These are phyloP conservation scores for Eupristina koningsbergeri DNA, from an alignment of 1,140 invertebrate genomes.

Conservation along the genomic window DNA sequence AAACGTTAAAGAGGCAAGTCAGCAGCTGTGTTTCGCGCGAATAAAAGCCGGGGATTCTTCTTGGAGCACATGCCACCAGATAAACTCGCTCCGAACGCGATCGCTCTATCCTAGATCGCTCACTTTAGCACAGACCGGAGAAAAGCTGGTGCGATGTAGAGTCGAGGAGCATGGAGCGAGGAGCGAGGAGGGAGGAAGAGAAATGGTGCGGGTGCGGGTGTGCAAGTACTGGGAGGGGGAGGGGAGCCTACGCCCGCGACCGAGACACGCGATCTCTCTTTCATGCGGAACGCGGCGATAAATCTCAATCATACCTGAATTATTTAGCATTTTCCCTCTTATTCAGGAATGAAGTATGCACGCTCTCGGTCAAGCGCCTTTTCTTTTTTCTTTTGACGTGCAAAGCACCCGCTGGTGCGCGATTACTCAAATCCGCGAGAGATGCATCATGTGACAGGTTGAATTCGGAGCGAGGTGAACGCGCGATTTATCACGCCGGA, in stretches of 20 bases:
- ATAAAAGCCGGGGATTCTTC: slow-evolving; percentile 1
- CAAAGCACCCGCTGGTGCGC: neutral
- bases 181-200: slow-evolving; percentile 9
- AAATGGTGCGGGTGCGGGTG: slow-evolving; percentile 1
- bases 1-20: slow-evolving; percentile 18
- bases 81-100: neutral
- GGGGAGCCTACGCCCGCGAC: slow-evolving; percentile 17
- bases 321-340: slow-evolving; percentile 24
- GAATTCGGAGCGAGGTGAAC: too few relatives aligned
- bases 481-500: too few relatives aligned
- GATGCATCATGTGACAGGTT: too few relatives aligned
- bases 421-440: too few relatives aligned
- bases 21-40: neutral
- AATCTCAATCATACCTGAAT: slow-evolving; percentile 50
- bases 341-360: slow-evolving; percentile 3
- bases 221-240: slow-evolving; percentile 2
- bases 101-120: neutral
- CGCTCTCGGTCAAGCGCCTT: neutral
- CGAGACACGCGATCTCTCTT: slow-evolving; percentile 31
- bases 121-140: neutral
- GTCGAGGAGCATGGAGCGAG: neutral
- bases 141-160: too few relatives aligned
- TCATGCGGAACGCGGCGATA: slow-evolving; percentile 30
- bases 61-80: too few relatives aligned
- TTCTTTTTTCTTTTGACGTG: neutral